These are phyloP conservation scores for Drosophila percnosoma DNA, from an alignment of 2,888 invertebrate genomes.

Conservation along the genomic window DNA sequence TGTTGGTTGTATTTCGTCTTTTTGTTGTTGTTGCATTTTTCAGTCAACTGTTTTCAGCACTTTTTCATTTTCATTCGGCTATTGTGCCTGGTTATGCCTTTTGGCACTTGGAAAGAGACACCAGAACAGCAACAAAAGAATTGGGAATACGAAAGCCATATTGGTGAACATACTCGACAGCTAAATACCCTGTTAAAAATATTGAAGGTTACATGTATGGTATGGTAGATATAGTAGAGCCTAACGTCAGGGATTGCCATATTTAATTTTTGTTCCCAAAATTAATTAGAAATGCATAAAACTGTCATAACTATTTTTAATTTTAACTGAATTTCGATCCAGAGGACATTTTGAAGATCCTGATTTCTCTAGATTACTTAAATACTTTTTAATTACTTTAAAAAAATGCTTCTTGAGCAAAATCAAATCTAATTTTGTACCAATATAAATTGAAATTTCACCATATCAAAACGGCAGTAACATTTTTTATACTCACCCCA, in stretches of 20 bases:
- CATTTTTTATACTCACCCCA: no score
- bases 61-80: constrained; percentile 49
- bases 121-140: constrained; percentile 22
- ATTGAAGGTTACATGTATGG: neutral
- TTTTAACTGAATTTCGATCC: neutral
- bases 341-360: neutral
- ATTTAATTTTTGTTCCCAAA: no score
- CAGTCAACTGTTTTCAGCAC: constrained; percentile 41
- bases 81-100: constrained; percentile 48
- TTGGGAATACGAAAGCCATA: neutral
- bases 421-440: neutral
- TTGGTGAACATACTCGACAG: neutral
- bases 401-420: neutral
- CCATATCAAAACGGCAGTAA: neutral
- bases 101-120: constrained; percentile 44
- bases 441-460: neutral
- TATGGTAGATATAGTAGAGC: neutral
- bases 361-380: neutral
- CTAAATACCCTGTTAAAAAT: constrained; percentile 6
- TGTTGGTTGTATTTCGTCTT: constrained; percentile 17
- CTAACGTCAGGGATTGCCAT: neutral
- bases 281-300: neutral
- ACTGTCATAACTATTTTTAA: neutral
- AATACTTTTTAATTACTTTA: neutral
- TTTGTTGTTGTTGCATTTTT: constrained; percentile 31